Percentiles rank a stretch among this genome's conserved stretches.
Conservation (phyloP, 2,888 invertebrate genomes). For the Sabatieria punctata region DNA sequence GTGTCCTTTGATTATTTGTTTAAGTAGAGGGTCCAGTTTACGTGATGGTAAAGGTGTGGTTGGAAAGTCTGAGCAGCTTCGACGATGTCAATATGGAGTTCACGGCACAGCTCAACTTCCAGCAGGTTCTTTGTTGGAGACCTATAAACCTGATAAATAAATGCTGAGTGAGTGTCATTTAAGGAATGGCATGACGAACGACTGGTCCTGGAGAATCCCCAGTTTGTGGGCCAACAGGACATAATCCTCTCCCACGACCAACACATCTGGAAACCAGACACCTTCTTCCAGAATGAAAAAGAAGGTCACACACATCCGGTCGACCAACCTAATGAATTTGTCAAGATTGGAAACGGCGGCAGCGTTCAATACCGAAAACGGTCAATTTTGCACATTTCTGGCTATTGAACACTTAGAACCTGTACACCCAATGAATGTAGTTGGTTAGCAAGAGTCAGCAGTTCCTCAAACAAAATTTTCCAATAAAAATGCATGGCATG, state of each 20-base stretch:
- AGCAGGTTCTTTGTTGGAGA: too few species aligned
- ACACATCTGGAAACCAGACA: constrained; percentile 8
- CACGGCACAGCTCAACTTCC: constrained; percentile 7
- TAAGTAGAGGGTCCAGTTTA: not conserved
- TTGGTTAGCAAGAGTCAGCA: too few species aligned
- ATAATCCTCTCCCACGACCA: not conserved
- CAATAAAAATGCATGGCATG: too few species aligned
- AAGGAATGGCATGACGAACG: constrained; percentile 7
- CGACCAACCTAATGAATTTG: constrained; percentile 4
- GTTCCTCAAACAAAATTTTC: too few species aligned
- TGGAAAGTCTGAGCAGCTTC: constrained; percentile 6
- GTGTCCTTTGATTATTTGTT: not conserved
- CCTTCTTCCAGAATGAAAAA: constrained; percentile 10
- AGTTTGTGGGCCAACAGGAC: not conserved
- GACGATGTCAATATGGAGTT: constrained; percentile 10
- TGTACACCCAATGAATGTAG: too few species aligned
- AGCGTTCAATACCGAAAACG: constrained; percentile 4
- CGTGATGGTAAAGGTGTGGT: not conserved
- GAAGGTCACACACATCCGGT: constrained; percentile 7
- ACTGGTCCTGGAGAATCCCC: not conserved
- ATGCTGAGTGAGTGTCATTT: too few species aligned
- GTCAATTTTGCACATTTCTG: not conserved
- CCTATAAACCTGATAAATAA: too few species aligned
- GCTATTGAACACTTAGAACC: not conserved
- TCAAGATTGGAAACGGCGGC: constrained; percentile 6